These are phyloP conservation scores for Pterocles burchelli DNA, from an alignment of 2,113 vertebrate genomes.

Conservation along the genomic window DNA sequence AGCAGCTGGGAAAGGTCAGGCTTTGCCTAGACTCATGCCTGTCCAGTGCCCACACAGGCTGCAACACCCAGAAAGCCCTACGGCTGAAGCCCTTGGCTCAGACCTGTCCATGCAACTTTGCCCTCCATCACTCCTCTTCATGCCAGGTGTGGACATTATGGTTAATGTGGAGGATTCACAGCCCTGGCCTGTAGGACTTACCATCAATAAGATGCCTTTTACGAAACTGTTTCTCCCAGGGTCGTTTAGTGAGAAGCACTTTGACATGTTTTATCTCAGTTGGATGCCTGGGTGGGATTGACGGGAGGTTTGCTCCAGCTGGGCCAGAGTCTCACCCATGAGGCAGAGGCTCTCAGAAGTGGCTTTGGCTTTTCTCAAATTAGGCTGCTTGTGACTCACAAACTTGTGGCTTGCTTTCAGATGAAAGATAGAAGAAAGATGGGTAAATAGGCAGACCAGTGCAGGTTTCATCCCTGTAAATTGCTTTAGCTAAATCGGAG, in stretches of 20 bases:
- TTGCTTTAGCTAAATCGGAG: not conserved
- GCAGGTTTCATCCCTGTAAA: not conserved
- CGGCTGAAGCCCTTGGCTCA: not conserved
- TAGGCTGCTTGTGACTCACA: constrained; percentile 12
- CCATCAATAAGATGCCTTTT: not conserved
- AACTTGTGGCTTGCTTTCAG: not conserved
- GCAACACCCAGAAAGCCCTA: not conserved
- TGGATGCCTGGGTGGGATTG: accelerated
- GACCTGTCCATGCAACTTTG: not conserved
- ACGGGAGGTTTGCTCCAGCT: accelerated
- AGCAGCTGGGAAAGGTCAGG: not conserved
- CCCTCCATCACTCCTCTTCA: not conserved
- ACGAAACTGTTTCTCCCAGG: not conserved
- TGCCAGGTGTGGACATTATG: not conserved
- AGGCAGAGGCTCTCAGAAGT: not conserved
- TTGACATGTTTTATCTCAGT: not conserved
- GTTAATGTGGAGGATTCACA: not conserved
- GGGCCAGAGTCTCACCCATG: not conserved
- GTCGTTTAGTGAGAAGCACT: not conserved
- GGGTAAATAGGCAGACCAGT: not conserved
- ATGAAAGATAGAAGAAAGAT: constrained; percentile 8
- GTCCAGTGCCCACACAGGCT: not conserved
- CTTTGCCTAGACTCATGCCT: not conserved
- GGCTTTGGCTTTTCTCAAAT: not conserved
- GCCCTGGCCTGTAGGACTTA: not conserved